phyloP scores from a whole-genome alignment of 2,888 invertebrate species.

The Ectropis crepuscularia region DNA sequence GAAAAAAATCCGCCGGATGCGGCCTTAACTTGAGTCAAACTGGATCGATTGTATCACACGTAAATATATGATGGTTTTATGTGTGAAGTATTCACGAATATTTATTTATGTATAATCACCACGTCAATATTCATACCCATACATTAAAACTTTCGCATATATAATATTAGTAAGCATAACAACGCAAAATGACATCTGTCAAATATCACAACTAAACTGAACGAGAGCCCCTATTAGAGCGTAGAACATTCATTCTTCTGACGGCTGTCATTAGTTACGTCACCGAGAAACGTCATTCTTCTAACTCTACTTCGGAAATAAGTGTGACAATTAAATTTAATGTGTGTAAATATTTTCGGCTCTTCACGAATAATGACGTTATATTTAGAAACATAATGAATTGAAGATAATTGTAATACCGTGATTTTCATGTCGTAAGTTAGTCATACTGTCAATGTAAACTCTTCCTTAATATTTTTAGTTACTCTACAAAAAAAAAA shows the following conservation, averaged over 20 bases:
- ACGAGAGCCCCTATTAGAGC: conserved; percentile 49
- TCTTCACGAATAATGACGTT: conserved; percentile 49
- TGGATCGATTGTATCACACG: too few relatives aligned
- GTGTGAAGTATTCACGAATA: too few relatives aligned
- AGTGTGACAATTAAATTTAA: conserved; percentile 27
- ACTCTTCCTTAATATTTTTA: too few relatives aligned
- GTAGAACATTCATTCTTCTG: conserved; percentile 53
- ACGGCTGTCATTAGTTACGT: conserved; percentile 55
- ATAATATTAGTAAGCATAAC: not conserved
- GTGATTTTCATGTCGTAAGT: too few relatives aligned
- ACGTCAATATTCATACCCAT: too few relatives aligned
- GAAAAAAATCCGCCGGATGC: too few relatives aligned
- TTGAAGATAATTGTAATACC: not conserved
- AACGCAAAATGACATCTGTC: conserved; percentile 48
- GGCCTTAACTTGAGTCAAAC: too few relatives aligned
- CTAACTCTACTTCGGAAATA: conserved; percentile 22
- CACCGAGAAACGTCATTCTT: conserved; percentile 45
- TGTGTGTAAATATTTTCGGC: conserved; percentile 25
- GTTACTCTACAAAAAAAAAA: too few relatives aligned
- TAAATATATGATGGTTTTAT: too few relatives aligned
- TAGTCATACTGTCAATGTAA: too few relatives aligned
- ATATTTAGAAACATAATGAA: conserved; percentile 5
- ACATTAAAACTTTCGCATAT: too few relatives aligned
- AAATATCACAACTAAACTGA: conserved; percentile 41
- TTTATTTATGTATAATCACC: too few relatives aligned